A percentile compares a stretch with the other conserved stretches of the same genome.
These are phyloP conservation scores for Garra rufa DNA, from an alignment of 2,113 vertebrate genomes.

Conservation along the genomic window DNA sequence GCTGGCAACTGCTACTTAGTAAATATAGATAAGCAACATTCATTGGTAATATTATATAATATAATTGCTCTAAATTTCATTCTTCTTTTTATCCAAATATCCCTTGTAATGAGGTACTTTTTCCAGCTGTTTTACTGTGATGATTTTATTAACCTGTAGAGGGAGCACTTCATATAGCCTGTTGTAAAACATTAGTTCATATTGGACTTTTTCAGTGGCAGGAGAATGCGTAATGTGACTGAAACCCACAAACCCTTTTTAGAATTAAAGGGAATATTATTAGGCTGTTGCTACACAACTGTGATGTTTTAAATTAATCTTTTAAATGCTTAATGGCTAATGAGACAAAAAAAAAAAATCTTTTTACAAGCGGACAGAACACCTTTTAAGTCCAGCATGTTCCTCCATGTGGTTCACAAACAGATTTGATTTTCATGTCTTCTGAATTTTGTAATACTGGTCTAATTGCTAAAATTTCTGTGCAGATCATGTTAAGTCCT, in stretches of 20 bases:
- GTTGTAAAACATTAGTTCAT: slow-evolving; percentile 54
- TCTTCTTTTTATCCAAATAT: slow-evolving; percentile 27
- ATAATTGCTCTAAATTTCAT: slow-evolving; percentile 51
- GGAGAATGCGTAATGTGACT: slow-evolving; percentile 30
- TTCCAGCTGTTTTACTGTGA: slow-evolving; percentile 44
- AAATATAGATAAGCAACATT: slow-evolving; percentile 48
- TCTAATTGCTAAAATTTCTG: slow-evolving; percentile 23
- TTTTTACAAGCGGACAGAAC: slow-evolving; percentile 38
- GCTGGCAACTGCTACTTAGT: slow-evolving; percentile 63
- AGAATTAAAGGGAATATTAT: slow-evolving; percentile 33
- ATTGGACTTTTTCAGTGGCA: slow-evolving; percentile 50
- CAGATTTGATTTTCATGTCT: slow-evolving; percentile 30
- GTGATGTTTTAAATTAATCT: slow-evolving; percentile 49
- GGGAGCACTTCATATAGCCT: slow-evolving; percentile 54
- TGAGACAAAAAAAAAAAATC: slow-evolving; percentile 16
- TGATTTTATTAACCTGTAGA: slow-evolving; percentile 49
- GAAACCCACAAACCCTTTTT: slow-evolving; percentile 37
- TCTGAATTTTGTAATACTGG: slow-evolving; percentile 33
- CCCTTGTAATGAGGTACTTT: slow-evolving; percentile 12
- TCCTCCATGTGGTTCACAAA: slow-evolving; percentile 25
- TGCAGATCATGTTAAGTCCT: slow-evolving; percentile 44
- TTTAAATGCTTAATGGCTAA: slow-evolving; percentile 37
- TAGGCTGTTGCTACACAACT: slow-evolving; percentile 51
- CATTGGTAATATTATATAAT: slow-evolving; percentile 40
- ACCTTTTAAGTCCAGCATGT: neutral